phyloP scores from a whole-genome alignment of 30 jellyfish, hydroid and myxozoan species.

The Mastigias papua region DNA sequence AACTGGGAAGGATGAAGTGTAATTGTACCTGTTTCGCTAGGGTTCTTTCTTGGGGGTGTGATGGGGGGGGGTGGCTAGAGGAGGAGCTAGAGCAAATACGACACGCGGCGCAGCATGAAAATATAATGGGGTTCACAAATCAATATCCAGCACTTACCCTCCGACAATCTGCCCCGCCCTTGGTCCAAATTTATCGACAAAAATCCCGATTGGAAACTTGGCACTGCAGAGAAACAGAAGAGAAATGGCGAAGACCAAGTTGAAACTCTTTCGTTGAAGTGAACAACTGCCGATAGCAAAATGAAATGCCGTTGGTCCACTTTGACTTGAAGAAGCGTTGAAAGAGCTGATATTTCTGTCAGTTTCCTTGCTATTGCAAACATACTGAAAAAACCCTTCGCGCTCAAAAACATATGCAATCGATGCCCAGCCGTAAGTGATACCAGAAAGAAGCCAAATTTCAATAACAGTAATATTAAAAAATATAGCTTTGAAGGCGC shows the following conservation, averaged over 20 bases:
- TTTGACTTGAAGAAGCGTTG: background rate
- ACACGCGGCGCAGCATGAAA: no score
- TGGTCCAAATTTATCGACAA: constrained; percentile 80
- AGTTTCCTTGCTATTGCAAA: constrained; percentile 13
- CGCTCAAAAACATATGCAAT: constrained; percentile 66
- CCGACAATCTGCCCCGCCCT: constrained; percentile 71
- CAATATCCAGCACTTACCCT: constrained; percentile 53
- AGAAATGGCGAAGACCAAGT: constrained; percentile 79
- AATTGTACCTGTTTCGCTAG: no score
- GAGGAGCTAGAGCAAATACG: no score
- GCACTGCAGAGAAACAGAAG: constrained; percentile 81
- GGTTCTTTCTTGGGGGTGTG: no score
- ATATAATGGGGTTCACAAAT: no score
- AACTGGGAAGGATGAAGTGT: no score
- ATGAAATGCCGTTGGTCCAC: background rate
- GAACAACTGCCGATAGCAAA: constrained; percentile 30
- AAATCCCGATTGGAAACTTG: constrained; percentile 74
- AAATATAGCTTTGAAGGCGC: background rate
- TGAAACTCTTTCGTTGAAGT: constrained; percentile 65
- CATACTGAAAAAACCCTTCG: constrained; percentile 52
- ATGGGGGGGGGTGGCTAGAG: no score
- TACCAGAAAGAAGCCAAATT: constrained; percentile 59
- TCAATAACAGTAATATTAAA: constrained; percentile 39
- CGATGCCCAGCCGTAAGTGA: constrained; percentile 90
- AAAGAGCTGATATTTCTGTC: background rate